A percentile compares a stretch with the other conserved stretches of the same genome.
phyloP scores from a whole-genome alignment of 1,140 invertebrate species.

The Drosophila pseudoananassae region DNA sequence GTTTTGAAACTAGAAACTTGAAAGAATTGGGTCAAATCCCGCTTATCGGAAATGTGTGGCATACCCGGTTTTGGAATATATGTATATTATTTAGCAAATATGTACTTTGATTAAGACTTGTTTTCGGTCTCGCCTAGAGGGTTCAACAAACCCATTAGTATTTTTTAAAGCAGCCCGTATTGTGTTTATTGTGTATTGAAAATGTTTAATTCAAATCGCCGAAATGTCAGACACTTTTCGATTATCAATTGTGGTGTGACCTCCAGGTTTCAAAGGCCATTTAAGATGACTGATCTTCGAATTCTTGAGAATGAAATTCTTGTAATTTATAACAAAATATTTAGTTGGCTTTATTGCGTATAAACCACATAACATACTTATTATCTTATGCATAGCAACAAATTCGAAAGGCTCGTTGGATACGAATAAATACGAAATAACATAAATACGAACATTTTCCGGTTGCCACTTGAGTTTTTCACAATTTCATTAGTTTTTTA shows the following conservation, averaged over 20 bases:
- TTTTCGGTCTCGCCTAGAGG: slow-evolving; percentile 16
- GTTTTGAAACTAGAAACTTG: background rate
- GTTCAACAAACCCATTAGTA: slow-evolving; percentile 67
- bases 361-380: slow-evolving; percentile 63
- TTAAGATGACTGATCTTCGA: slow-evolving; percentile 8
- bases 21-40: slow-evolving; percentile 26
- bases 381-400: slow-evolving; percentile 58
- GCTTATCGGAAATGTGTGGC: slow-evolving; percentile 31
- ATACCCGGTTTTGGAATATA: background rate
- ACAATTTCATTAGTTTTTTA: slow-evolving; percentile 10
- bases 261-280: slow-evolving; percentile 23
- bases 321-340: slow-evolving; percentile 66
- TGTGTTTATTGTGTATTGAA: slow-evolving; percentile 27
- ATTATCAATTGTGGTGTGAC: slow-evolving; percentile 43
- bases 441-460: slow-evolving; percentile 52
- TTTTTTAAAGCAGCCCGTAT: slow-evolving; percentile 48
- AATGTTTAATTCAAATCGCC: slow-evolving; percentile 29
- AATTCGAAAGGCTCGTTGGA: slow-evolving; percentile 44
- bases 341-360: slow-evolving; percentile 59
- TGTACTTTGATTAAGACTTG: slow-evolving; percentile 39
- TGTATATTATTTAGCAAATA: slow-evolving; percentile 1
- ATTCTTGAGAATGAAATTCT: slow-evolving; percentile 21
- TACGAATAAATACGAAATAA: slow-evolving; percentile 75
- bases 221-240: slow-evolving; percentile 28
- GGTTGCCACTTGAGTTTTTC: slow-evolving; percentile 23